Evolutionary conservation across 2,113 vertebrate species (phyloP).

Genomic region (Cyprinus carpio): DNA sequence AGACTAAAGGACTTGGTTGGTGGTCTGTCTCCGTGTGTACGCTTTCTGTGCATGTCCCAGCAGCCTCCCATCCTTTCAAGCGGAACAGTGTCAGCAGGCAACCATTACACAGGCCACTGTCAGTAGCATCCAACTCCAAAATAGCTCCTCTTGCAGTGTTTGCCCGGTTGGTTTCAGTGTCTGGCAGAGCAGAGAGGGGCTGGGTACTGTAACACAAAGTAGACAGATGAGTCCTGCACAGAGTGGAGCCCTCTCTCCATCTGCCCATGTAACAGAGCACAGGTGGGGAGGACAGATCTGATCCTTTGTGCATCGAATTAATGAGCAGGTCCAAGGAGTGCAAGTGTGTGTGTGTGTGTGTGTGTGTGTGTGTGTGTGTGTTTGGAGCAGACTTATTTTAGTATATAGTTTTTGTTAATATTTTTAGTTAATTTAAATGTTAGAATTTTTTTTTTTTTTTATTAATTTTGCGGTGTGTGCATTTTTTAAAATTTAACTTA

Average conservation of each 20-base stretch:
- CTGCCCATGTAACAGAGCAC: slow-evolving; percentile 52
- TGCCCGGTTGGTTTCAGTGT: slow-evolving; percentile 17
- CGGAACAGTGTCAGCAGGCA: slow-evolving; percentile 20
- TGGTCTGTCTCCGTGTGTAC: neutral
- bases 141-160: slow-evolving; percentile 30
- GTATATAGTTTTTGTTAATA: neutral
- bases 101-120: slow-evolving; percentile 39
- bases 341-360: too few relatives aligned
- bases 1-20: slow-evolving; percentile 4
- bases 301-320: slow-evolving; percentile 49
- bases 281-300: slow-evolving; percentile 53
- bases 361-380: too few relatives aligned
- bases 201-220: slow-evolving; percentile 38
- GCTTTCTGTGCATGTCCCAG: slow-evolving; percentile 20
- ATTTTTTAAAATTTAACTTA: too few relatives aligned
- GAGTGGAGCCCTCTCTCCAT: slow-evolving; percentile 44
- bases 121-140: slow-evolving; percentile 41
- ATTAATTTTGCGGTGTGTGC: too few relatives aligned
- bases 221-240: slow-evolving; percentile 40
- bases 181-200: slow-evolving; percentile 16
- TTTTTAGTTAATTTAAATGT: neutral
- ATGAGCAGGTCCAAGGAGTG: slow-evolving; percentile 25
- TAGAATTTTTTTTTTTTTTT: neutral
- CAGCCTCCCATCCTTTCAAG: slow-evolving; percentile 35
- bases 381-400: neutral